Evolutionary conservation across 2,797 vertebrate genomes (phyloP), one percentile per base, ranked within the genome.

Genomic region (Rhinella marina): DNA sequence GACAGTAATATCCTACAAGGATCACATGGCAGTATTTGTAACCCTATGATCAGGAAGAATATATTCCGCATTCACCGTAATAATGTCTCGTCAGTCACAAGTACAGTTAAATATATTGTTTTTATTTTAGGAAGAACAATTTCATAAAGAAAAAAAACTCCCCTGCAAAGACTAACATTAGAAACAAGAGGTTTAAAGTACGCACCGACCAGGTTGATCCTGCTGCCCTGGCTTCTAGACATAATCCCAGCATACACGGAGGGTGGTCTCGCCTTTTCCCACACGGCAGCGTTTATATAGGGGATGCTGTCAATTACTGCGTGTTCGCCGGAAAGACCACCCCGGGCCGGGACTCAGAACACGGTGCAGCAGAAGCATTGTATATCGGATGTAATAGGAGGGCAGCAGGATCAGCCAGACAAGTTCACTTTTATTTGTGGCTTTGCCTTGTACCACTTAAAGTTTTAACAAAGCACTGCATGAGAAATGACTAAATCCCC

Each of bases 41-140:
- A 54, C 52, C 12, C 12, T 54, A 6, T 54, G 21, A n/a, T 10
- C 19, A 59, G 23, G 5, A n/a, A n/a, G n/a, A n/a, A n/a, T n/a
- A n/a, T n/a, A n/a, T n/a, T 61, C 25, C 16, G 41, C 19, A 11
- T 41, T 11, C 11, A 41, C 3, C 23, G 57, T 1, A 81, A 29
- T 83, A 81, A 81, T 0, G 6, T 32, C 54, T 29, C 25, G 12
- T 54, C 27, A 32, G 13, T 59, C 80, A 64, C 13, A 48, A 59
- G 21, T 75, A 10, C 54, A 61, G 70, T 75, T 84, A 75, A 84
- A 84, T 84, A 61, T 73, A 59, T 84, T 21, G 32, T 32, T 86
- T 87, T 87, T 83, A 87, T 87, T 83, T 87, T 83, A 78, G 86
- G 81, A 77, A 83, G 80, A 82, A 83, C 70, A 82, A 21, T 78